Conservation (phyloP, 2,113 vertebrate species). For the Gulo gulo region DNA sequence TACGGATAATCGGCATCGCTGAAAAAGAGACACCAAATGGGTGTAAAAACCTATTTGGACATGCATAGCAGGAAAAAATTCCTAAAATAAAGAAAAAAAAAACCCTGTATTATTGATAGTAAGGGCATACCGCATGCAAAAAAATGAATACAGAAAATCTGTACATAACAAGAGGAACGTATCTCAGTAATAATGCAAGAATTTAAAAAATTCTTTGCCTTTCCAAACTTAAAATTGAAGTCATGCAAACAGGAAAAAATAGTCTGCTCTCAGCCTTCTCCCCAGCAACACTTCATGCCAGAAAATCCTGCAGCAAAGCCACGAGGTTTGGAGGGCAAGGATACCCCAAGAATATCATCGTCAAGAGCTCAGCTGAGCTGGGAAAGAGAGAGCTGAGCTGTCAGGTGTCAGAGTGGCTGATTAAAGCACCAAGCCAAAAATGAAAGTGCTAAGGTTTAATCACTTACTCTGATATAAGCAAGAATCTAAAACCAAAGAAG, state of each 20-base stretch:
- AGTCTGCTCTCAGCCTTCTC: background rate
- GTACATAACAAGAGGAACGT: background rate
- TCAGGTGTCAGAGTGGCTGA: background rate
- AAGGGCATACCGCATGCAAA: background rate
- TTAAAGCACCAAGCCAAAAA: background rate
- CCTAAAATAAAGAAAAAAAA: background rate
- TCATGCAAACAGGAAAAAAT: background rate
- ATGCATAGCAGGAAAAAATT: background rate
- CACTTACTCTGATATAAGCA: background rate
- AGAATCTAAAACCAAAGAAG: background rate
- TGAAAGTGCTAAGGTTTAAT: background rate
- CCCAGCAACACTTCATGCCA: background rate
- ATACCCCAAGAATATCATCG: background rate
- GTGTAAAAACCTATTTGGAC: background rate
- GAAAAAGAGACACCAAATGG: background rate
- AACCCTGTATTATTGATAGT: too few relatives aligned
- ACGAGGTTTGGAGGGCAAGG: background rate
- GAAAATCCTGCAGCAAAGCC: background rate
- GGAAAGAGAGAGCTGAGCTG: background rate
- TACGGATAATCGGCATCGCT: background rate
- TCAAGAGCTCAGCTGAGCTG: background rate
- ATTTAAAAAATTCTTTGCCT: background rate
- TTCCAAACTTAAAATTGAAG: background rate
- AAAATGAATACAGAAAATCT: background rate
- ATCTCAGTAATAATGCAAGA: background rate